Evolutionary conservation across 1,140 invertebrate genomes (phyloP).

Genomic region (Pseudomyrmex pallidus): DNA sequence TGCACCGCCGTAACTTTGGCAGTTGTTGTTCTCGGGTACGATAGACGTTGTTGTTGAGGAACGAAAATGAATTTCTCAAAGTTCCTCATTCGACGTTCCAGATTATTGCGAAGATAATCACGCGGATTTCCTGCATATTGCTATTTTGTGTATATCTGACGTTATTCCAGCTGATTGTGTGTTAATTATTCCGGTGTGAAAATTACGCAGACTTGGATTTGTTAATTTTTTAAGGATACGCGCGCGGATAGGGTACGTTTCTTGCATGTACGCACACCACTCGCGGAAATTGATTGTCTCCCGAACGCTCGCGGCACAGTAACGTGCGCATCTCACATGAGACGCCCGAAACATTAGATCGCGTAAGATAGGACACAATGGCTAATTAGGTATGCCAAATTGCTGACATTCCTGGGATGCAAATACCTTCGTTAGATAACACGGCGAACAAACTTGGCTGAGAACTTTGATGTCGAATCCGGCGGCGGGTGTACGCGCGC

Average conservation of each 20-base stretch:
- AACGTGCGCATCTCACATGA: background rate
- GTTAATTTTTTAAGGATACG: too few species aligned
- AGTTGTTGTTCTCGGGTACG: slow-evolving; percentile 35
- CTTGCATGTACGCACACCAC: background rate
- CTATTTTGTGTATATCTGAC: too few species aligned
- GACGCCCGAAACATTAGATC: slow-evolving; percentile 29
- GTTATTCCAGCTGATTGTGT: too few species aligned
- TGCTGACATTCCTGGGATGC: slow-evolving; percentile 48
- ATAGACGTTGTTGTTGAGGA: slow-evolving; percentile 53
- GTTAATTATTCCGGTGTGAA: background rate
- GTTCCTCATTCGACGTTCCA: slow-evolving; percentile 24
- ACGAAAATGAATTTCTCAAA: slow-evolving; percentile 30
- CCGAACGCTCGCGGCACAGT: background rate
- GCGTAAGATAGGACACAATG: slow-evolving; percentile 44
- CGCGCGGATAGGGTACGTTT: too few species aligned
- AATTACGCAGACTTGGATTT: too few species aligned
- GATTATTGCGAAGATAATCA: background rate
- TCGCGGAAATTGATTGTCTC: slow-evolving; percentile 14
- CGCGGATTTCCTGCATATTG: background rate
- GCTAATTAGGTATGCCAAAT: slow-evolving; percentile 62
- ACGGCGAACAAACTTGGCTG: slow-evolving; percentile 48
- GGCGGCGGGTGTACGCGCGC: too few species aligned
- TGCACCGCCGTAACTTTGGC: slow-evolving; percentile 62
- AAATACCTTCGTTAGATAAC: slow-evolving; percentile 62
- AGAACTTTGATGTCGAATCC: slow-evolving; percentile 44